Evolutionary conservation across 1,140 invertebrate species (phyloP).

Genomic region (Lordiphosa mommai): DNA sequence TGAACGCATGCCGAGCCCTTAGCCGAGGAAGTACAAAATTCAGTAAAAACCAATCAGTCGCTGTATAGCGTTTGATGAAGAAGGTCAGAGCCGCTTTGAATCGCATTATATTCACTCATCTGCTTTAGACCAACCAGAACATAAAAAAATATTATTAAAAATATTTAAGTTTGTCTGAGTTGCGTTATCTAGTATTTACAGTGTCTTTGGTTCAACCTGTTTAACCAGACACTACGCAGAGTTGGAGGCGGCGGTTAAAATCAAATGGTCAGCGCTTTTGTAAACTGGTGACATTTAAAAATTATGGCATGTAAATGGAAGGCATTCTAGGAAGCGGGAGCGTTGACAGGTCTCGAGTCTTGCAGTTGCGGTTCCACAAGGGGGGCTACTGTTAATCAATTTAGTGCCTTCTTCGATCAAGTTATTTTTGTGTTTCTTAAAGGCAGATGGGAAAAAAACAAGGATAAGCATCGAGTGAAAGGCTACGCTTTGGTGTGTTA

Average conservation of each 20-base stretch:
- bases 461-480: constrained; percentile 44
- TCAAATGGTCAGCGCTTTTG: constrained; percentile 71
- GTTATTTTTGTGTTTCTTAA: constrained; percentile 32
- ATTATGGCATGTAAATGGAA: constrained; percentile 77
- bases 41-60: too few relatives aligned
- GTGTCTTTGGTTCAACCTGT: constrained; percentile 60
- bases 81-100: too few relatives aligned
- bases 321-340: constrained; percentile 59
- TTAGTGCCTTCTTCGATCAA: constrained; percentile 51
- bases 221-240: too few relatives aligned
- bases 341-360: constrained; percentile 49
- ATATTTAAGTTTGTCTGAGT: too few relatives aligned
- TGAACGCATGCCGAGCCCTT: too few relatives aligned
- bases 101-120: too few relatives aligned
- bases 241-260: constrained; percentile 49
- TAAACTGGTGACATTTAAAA: constrained; percentile 75
- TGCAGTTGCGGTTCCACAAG: neutral
- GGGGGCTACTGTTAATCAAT: constrained; percentile 72
- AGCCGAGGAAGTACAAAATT: too few relatives aligned
- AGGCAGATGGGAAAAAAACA: constrained; percentile 43
- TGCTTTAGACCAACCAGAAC: too few relatives aligned
- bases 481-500: constrained; percentile 28
- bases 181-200: too few relatives aligned
- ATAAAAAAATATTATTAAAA: too few relatives aligned
- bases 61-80: too few relatives aligned